These are phyloP conservation scores for Cynoglossus semilaevis DNA, from an alignment of 2,113 vertebrate species.

Conservation along the genomic window DNA sequence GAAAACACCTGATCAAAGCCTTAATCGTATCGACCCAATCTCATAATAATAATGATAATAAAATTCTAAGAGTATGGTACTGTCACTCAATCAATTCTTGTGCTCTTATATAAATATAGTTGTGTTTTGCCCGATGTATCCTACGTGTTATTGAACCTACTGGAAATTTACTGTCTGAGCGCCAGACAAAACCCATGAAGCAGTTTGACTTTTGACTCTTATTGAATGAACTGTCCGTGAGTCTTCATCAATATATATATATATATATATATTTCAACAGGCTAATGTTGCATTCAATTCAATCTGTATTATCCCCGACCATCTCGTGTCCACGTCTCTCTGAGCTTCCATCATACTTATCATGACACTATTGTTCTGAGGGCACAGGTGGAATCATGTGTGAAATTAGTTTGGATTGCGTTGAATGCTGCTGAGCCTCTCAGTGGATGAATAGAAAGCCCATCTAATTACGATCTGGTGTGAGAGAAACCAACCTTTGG, in stretches of 20 bases:
- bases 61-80: no score
- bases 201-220: background rate
- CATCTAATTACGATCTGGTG: slow-evolving; percentile 29
- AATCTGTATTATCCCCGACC: background rate
- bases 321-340: slow-evolving; percentile 1
- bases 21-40: no score
- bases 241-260: slow-evolving; percentile 9
- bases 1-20: no score
- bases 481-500: slow-evolving; percentile 26
- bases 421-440: slow-evolving; percentile 34
- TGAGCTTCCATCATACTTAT: slow-evolving; percentile 18
- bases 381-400: slow-evolving; percentile 46
- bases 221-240: background rate
- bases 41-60: no score
- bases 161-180: no score
- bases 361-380: slow-evolving; percentile 26
- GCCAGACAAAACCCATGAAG: no score
- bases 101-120: no score
- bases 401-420: slow-evolving; percentile 58
- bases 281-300: background rate
- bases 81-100: no score
- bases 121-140: no score
- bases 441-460: slow-evolving; percentile 30
- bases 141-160: no score
- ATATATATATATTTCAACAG: background rate